Evolutionary conservation across 2,113 vertebrate species (phyloP), one percentile per base, ranked within the genome.

Genomic region (Tetraodon nigroviridis): DNA sequence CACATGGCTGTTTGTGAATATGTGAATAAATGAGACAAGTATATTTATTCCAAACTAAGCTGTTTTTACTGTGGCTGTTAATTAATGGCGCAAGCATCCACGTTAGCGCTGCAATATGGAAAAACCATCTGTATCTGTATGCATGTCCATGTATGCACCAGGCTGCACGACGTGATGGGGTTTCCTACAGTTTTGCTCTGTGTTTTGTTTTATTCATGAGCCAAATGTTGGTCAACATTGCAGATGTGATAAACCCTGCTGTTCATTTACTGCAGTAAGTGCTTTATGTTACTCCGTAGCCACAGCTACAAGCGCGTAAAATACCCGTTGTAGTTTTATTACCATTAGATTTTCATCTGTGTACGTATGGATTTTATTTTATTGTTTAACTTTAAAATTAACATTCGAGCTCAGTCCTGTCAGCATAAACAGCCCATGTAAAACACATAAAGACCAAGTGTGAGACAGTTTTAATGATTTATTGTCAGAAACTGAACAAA

Each of bases 181-280:
- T 71, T 65, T 58, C 18, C 61, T 68, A 12, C 22, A 58, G 61
- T 21, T 40, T 54, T 37, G 41, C 56, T 45, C 55, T 47, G 17
- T 44, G 49, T 62, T 60, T 51, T 69, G 75, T 71, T 80, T 78
- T 37, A 37, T 37, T 76, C 70, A 79, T 71, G 69, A 69, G 66
- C 10, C n/a, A 54, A 51, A 47, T 10, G n/a, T 67, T 71, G 78
- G 72, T 61, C 69, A 71, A 61, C 75, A 80, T 68, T 68, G 67
- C 67, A 61, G 42, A 60, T 70, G 61, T 24, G 8, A 76, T 76
- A 58, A 63, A 21, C 47, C 12, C 42, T 69, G 57, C 73, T 71
- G 44, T 68, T 77, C 32, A 44, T 74, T 45, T 48, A 19, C 64
- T 61, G 21, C 41, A 58, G 42, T 60, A 55, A 55, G 63, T 69